Percentiles rank a stretch among this genome's conserved stretches.
Evolutionary conservation across 2,797 vertebrate genomes (phyloP).

Genomic region (Carduelis carduelis): DNA sequence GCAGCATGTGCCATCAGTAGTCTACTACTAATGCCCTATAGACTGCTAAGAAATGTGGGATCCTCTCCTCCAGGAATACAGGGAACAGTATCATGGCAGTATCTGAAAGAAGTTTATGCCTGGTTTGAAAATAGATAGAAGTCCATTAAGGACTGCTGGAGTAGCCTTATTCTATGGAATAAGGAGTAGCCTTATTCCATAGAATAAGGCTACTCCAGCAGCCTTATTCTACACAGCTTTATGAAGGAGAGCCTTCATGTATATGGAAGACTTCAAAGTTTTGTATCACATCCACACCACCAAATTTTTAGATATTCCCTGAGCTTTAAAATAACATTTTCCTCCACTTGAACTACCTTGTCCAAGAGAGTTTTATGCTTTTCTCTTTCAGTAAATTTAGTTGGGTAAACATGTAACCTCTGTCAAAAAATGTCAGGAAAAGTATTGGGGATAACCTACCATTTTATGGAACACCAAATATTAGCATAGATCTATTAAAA

Average conservation of each 20-base stretch:
- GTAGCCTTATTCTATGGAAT: too few relatives aligned
- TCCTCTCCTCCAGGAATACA: neutral
- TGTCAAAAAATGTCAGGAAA: neutral
- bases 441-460: neutral
- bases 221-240: neutral
- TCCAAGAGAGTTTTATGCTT: neutral
- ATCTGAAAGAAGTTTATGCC: neutral
- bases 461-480: neutral
- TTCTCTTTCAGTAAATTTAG: neutral
- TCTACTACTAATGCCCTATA: neutral
- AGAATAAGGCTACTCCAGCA: neutral
- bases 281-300: neutral
- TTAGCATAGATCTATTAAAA: neutral
- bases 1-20: neutral
- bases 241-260: neutral
- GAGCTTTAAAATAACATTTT: neutral
- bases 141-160: too few relatives aligned
- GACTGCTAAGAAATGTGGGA: neutral
- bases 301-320: neutral
- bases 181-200: too few relatives aligned
- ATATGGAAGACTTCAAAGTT: neutral
- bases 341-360: accelerated
- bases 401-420: neutral
- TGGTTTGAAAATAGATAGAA: neutral
- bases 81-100: neutral